Evolutionary conservation across 2,113 vertebrate genomes (phyloP).

Genomic region (Numenius arquata): DNA sequence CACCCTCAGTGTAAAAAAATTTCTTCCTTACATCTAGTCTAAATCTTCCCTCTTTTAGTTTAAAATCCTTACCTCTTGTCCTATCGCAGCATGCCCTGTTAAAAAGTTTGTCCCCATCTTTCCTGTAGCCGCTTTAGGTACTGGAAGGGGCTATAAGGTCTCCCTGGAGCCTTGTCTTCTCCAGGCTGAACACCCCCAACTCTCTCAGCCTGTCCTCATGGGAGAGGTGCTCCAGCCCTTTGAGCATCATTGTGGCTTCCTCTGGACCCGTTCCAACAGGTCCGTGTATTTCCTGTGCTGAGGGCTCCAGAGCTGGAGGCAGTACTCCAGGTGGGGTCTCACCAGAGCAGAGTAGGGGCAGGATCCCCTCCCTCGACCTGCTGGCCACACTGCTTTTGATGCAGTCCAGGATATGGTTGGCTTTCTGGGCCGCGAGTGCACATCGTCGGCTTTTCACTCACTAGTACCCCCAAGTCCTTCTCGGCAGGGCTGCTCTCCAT

Average conservation of each 20-base stretch:
- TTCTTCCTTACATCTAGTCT: background rate
- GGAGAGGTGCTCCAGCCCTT: background rate
- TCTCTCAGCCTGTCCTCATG: background rate
- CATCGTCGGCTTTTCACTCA: background rate
- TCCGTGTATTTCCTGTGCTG: background rate
- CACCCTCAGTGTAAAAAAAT: background rate
- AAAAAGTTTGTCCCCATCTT: background rate
- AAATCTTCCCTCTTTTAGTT: background rate
- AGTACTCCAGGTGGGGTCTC: background rate
- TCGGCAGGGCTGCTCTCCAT: background rate
- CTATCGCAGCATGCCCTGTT: background rate
- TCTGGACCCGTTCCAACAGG: background rate
- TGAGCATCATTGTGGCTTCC: background rate
- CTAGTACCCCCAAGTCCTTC: background rate
- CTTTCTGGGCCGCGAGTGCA: background rate
- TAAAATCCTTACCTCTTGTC: background rate
- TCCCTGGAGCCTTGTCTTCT: background rate
- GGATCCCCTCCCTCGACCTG: background rate
- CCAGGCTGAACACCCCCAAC: background rate
- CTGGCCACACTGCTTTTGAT: background rate
- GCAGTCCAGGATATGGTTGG: background rate
- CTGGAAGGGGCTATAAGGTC: background rate
- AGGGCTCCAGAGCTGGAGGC: background rate
- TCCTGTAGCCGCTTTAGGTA: background rate
- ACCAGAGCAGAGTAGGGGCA: background rate